A percentile compares a stretch with the other conserved stretches of the same genome.
Evolutionary conservation across 2,888 invertebrate species (phyloP).

Genomic region (Conus canariensis): DNA sequence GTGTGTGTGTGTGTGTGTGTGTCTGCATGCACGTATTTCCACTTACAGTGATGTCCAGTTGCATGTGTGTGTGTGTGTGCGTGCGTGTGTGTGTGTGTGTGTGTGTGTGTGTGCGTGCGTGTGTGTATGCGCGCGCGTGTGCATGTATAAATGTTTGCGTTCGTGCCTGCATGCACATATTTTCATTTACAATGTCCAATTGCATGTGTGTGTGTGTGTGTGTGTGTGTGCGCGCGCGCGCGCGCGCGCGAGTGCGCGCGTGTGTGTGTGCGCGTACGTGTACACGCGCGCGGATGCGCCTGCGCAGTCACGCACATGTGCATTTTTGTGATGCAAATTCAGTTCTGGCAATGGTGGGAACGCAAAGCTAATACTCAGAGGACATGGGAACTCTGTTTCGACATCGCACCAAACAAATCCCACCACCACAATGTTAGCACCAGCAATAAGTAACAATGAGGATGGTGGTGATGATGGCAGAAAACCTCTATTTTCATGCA

Average conservation of each 20-base stretch:
- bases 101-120: background rate
- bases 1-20: background rate
- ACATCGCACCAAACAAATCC: too few species aligned
- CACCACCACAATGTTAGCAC: too few species aligned
- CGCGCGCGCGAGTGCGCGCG: background rate
- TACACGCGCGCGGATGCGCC: background rate
- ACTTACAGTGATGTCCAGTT: too few species aligned
- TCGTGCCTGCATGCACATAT: background rate
- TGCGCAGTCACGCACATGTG: background rate
- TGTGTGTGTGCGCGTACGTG: background rate
- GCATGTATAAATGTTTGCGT: background rate
- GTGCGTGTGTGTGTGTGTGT: constrained; percentile 9
- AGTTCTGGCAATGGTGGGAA: too few species aligned
- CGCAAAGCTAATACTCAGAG: too few species aligned
- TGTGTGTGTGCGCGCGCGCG: constrained; percentile 7
- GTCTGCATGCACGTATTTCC: background rate
- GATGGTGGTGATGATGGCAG: too few species aligned
- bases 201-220: background rate
- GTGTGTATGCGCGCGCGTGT: background rate
- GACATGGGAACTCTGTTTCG: too few species aligned
- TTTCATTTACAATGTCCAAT: background rate
- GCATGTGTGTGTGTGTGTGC: constrained; percentile 10
- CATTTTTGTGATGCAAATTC: background rate
- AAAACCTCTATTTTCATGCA: too few species aligned
- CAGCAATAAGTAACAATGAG: too few species aligned